Conservation (phyloP, 2,888 invertebrate genomes). For the Hetaerina titia region DNA sequence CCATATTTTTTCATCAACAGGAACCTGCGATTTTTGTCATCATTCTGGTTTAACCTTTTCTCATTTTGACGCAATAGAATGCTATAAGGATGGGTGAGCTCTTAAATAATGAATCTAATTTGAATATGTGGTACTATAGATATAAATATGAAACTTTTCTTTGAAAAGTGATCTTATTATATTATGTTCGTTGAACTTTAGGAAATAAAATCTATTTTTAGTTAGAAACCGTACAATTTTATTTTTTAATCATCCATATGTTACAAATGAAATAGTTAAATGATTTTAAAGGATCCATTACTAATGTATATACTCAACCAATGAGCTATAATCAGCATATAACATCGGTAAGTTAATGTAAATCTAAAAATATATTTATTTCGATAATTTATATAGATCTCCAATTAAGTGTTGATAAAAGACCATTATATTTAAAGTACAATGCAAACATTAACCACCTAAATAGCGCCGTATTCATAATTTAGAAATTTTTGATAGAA, state of each 20-base stretch:
- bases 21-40: too few species aligned
- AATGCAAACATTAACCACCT: background rate
- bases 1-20: too few species aligned
- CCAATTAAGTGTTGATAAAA: background rate
- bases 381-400: background rate
- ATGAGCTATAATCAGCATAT: background rate
- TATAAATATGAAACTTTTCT: too few species aligned
- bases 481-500: background rate
- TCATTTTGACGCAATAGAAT: too few species aligned
- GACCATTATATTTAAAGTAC: background rate
- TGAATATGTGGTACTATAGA: too few species aligned
- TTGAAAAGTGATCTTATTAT: too few species aligned
- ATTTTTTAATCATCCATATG: conserved; percentile 67
- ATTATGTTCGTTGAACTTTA: background rate
- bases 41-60: too few species aligned
- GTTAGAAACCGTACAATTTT: background rate
- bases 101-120: too few species aligned
- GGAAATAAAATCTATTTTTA: conserved; percentile 5
- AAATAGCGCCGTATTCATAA: background rate
- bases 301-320: background rate
- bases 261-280: conserved; percentile 54
- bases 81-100: too few species aligned
- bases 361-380: background rate
- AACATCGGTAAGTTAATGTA: background rate
- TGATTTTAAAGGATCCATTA: background rate